Base-by-base conservation (phyloP, 2,113 vertebrate species). In the Tetrao urogallus region DNA sequence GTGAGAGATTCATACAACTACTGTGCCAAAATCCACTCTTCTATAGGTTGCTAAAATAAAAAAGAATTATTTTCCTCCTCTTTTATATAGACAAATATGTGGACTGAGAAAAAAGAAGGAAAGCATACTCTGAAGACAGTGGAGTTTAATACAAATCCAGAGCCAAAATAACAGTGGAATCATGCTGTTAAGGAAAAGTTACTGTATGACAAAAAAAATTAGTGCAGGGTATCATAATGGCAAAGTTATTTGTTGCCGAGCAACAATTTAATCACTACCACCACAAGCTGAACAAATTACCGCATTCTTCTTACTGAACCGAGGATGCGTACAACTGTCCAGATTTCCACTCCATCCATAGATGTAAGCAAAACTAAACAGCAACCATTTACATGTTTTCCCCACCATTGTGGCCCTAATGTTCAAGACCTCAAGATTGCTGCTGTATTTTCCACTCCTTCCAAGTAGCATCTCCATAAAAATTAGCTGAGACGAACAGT, bases 241-340 rank as follows among this genome's bases (percentile, higher is more conserved):
- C 58, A 84, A 92, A 93, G 75, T 66, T 66, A 72, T 40, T 40
- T 10, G 5, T 22, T 30, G 17, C 13, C 27, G 15, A 27, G n/a
- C 8, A 89, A 90, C 20, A 93, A 93, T 72, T 93, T 80, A 54
- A 65, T 85, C 89, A 92, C 74, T 60, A 94, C 65, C 84, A 87
- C 86, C 74, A 90, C 75, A 90, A 93, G 91, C 52, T 92, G 54
- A 67, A 72, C 27, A 90, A 95, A 94, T 92, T 69, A 82, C 93
- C 86, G 40, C 34, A 45, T 38, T 28, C 13, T 77, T 84, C 47
- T 84, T 63, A 91, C 84, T 93, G 94, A 96, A 80, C 45, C 65
- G 86, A 89, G 69, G n/a, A 81, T 65, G 71, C 43, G 65, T 88
- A 86, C 54, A 81, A 91, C 85, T 48, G 25, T 38, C 48, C 75